phyloP scores from a whole-genome alignment of 2,113 vertebrate species.

The Morone chrysops region DNA sequence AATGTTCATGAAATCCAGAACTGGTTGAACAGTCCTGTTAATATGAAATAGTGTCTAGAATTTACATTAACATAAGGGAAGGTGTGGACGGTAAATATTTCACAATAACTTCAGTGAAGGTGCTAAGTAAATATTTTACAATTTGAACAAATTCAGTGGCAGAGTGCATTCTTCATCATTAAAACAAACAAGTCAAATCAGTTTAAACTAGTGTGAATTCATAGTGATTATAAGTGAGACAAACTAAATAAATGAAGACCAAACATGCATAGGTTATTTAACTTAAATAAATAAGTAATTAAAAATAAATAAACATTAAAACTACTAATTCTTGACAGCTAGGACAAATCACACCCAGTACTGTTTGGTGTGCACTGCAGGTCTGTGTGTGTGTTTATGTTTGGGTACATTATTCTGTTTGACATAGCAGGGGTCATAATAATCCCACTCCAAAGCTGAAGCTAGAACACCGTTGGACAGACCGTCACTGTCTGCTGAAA shows the following conservation, averaged over 20 bases:
- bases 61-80: slow-evolving; percentile 19
- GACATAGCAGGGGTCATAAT: slow-evolving; percentile 87
- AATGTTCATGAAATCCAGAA: slow-evolving; percentile 12
- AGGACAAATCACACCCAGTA: slow-evolving; percentile 84
- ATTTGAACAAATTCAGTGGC: slow-evolving; percentile 34
- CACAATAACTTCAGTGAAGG: slow-evolving; percentile 11
- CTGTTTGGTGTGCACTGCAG: slow-evolving; percentile 74
- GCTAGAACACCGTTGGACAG: slow-evolving; percentile 73
- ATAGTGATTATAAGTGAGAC: slow-evolving; percentile 38
- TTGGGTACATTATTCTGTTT: slow-evolving; percentile 80
- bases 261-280: neutral
- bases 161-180: slow-evolving; percentile 8
- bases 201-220: neutral
- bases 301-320: slow-evolving; percentile 57
- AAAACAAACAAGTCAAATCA: neutral
- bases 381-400: slow-evolving; percentile 73
- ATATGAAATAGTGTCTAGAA: slow-evolving; percentile 15
- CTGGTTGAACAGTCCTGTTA: neutral
- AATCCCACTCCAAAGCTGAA: slow-evolving; percentile 87
- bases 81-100: neutral
- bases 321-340: neutral
- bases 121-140: slow-evolving; percentile 9
- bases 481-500: slow-evolving; percentile 86
- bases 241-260: neutral
- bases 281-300: slow-evolving; percentile 48